Evolutionary conservation across 2,797 vertebrate species (phyloP), one percentile per base, ranked within the genome.

Genomic region (Champsocephalus gunnari): DNA sequence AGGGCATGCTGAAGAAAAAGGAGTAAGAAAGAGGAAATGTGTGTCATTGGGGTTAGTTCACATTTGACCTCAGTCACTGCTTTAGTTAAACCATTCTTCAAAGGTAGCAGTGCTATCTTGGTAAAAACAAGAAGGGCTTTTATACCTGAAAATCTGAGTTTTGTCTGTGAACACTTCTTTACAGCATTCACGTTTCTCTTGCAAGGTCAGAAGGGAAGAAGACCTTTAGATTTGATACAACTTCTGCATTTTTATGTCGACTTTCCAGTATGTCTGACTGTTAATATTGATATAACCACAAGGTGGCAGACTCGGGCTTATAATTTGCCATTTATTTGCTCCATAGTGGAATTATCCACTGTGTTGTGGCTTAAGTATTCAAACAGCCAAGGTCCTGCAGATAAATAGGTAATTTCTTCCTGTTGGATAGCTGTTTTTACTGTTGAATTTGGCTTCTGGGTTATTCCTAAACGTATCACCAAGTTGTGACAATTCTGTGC

Each of bases 221-320:
- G 7, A n/a, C 12, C 4, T 21, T 10, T 14, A 59, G 9, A 77
- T 74, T 38, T 32, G 8, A 74, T 9, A 11, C 4, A 24, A 5
- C 17, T 51, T 57, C 19, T 48, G 14, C 5, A 24, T n/a, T 62
- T 44, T 55, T 21, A 41, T 13, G 12, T 44, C 38, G 24, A 6
- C 24, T 59, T 32, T 47, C 3, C 14, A 32, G 6, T 14, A 4
- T 24, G 10, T 44, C 2, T 57, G 3, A 9, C 3, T 79, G 59
- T 43, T 66, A 21, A 0, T 55, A 32, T 53, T 60, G 12, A 45
- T 60, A 13, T 60, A 53, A 41, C 79, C 89, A 86, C 76, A 79
- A 82, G 89, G 66, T 86, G 89, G 73, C 81, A 87, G 49, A 60
- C 68, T 83, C n/a, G 43, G 43, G 62, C 82, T 78, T 65, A 69